These are phyloP conservation scores for Chunga burmeisteri DNA, from an alignment of 2,113 vertebrate species.

Conservation along the genomic window DNA sequence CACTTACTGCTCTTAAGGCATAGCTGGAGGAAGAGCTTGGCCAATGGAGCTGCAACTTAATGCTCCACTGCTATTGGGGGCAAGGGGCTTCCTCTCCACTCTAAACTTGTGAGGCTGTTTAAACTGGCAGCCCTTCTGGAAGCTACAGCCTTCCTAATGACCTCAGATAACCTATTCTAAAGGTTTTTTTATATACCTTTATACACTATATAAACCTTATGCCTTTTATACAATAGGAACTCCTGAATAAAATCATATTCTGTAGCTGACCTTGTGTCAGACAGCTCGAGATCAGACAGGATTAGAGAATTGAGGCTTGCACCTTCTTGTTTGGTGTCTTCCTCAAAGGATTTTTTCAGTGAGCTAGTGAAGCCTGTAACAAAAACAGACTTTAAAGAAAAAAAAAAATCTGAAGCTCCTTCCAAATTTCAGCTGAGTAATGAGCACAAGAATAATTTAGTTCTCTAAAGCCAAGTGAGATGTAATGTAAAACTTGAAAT, in stretches of 20 bases:
- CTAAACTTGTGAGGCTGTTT: background rate
- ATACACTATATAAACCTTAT: background rate
- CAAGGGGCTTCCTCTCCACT: background rate
- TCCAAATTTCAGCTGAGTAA: constrained; percentile 32
- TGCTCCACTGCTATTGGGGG: background rate
- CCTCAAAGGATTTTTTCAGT: background rate
- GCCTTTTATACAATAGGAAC: background rate
- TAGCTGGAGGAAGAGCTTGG: background rate
- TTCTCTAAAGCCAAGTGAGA: background rate
- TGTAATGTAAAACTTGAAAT: background rate
- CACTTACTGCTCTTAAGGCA: background rate
- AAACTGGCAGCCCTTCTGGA: background rate
- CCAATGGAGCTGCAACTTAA: background rate
- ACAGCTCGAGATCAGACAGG: background rate
- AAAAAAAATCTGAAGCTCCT: background rate
- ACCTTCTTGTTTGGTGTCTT: background rate
- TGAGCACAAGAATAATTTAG: background rate
- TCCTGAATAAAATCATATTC: background rate
- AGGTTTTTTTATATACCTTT: background rate
- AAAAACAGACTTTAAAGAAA: background rate
- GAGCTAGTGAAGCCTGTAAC: constrained; percentile 4
- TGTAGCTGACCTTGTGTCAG: background rate
- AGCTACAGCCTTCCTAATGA: background rate
- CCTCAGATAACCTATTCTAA: background rate
- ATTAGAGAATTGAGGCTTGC: background rate